phyloP scores from a whole-genome alignment of 2,888 invertebrate genomes.

The Lepidocyrtoides sp. region DNA sequence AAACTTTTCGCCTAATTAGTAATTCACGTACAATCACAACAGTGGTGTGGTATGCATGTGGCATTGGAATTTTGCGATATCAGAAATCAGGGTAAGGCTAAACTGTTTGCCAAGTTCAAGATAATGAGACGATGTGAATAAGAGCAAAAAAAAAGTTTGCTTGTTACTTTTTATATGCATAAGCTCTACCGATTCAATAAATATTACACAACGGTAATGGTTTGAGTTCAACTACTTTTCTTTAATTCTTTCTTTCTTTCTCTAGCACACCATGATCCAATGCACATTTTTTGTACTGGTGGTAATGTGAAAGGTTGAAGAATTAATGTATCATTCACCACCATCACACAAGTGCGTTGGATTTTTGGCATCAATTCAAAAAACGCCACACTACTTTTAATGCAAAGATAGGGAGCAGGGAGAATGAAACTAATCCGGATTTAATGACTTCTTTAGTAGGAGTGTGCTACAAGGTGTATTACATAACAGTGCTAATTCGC shows the following conservation, averaged over 20 bases:
- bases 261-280: not conserved
- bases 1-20: too few species aligned
- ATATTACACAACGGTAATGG: constrained; percentile 20
- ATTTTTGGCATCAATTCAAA: constrained; percentile 28
- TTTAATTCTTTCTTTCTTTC: not conserved
- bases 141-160: not conserved
- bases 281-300: not conserved
- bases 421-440: constrained; percentile 30
- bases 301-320: not conserved
- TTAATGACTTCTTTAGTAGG: not conserved
- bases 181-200: constrained; percentile 12
- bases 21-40: too few species aligned
- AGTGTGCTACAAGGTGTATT: constrained; percentile 31
- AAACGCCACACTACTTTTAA: constrained; percentile 4
- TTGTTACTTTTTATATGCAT: constrained; percentile 2
- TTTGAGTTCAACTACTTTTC: constrained; percentile 35
- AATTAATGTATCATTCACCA: constrained; percentile 7
- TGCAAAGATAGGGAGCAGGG: too few species aligned
- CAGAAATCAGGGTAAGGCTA: not conserved
- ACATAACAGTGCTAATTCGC: constrained; percentile 21
- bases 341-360: not conserved
- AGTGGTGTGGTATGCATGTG: not conserved
- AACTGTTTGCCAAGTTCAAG: not conserved
- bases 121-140: not conserved
- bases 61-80: not conserved